Percentiles rank a stretch among this genome's conserved stretches.
phyloP scores from a whole-genome alignment of 2,888 invertebrate species.

The Lobophora halterata region DNA sequence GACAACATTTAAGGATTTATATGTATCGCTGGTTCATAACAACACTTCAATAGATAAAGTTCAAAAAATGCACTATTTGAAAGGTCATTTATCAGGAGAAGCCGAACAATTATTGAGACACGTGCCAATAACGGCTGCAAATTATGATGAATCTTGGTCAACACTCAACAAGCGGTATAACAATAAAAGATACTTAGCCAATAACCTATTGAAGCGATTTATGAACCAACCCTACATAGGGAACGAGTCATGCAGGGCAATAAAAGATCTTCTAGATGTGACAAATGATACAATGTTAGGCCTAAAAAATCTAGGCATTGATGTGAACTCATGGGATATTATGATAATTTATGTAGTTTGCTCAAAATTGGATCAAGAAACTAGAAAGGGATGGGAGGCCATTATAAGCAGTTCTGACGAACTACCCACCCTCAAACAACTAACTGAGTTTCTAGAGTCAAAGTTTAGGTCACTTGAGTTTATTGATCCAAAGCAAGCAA shows the following conservation, averaged over 20 bases:
- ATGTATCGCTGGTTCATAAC: slow-evolving; percentile 7
- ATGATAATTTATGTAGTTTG: slow-evolving; percentile 30
- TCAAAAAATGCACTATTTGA: slow-evolving; percentile 13
- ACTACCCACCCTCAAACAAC: background rate
- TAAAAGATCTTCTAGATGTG: slow-evolving; percentile 32
- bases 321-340: slow-evolving; percentile 30
- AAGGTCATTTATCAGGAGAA: slow-evolving; percentile 5
- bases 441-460: background rate
- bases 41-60: slow-evolving; percentile 2
- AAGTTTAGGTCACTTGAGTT: background rate
- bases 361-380: slow-evolving; percentile 33
- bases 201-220: slow-evolving; percentile 25
- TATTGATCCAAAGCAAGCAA: no score
- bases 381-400: slow-evolving; percentile 29
- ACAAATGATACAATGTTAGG: slow-evolving; percentile 32
- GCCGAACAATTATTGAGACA: slow-evolving; percentile 6
- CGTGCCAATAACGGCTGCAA: slow-evolving; percentile 3
- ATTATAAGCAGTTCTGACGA: no score
- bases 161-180: slow-evolving; percentile 23
- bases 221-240: slow-evolving; percentile 26
- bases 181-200: slow-evolving; percentile 27
- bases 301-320: slow-evolving; percentile 26
- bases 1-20: slow-evolving; percentile 8
- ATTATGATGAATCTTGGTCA: slow-evolving; percentile 21
- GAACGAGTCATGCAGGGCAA: slow-evolving; percentile 17